Percentiles rank a stretch among this genome's conserved stretches.
Evolutionary conservation across 2,888 invertebrate genomes (phyloP).

Genomic region (Microdon myrmicae): DNA sequence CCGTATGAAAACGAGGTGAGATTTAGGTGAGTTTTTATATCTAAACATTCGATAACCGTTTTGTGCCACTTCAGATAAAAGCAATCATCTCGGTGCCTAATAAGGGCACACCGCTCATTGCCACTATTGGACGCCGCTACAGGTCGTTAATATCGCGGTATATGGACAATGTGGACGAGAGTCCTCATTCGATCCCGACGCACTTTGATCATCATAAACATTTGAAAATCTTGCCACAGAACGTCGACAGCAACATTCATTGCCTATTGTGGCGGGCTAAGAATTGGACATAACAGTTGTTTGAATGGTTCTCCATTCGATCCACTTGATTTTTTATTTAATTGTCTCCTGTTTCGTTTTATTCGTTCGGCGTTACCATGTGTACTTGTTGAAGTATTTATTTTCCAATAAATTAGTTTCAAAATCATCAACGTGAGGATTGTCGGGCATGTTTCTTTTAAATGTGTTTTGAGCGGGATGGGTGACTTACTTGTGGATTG

Average conservation of each 20-base stretch:
- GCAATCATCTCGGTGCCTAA: slow-evolving; percentile 72
- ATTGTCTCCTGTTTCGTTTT: too few species aligned
- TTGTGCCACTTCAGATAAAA: slow-evolving; percentile 68
- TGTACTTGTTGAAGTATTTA: too few species aligned
- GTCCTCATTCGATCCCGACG: slow-evolving; percentile 51
- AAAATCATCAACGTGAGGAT: too few species aligned
- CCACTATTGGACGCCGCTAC: slow-evolving; percentile 86
- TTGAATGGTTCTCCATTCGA: too few species aligned
- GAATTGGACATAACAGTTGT: slow-evolving; percentile 61
- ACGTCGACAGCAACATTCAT: slow-evolving; percentile 65
- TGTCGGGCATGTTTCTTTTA: too few species aligned
- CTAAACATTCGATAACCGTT: not conserved
- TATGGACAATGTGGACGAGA: slow-evolving; percentile 67
- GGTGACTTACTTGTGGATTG: too few species aligned
- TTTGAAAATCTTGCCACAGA: slow-evolving; percentile 56
- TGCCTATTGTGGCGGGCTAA: slow-evolving; percentile 64
- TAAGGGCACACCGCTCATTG: slow-evolving; percentile 70
- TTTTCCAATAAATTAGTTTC: too few species aligned
- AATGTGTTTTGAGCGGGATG: too few species aligned
- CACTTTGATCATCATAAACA: slow-evolving; percentile 56
- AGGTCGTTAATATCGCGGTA: slow-evolving; percentile 78
- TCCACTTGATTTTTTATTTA: too few species aligned
- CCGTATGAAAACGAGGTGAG: slow-evolving; percentile 86
- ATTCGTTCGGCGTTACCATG: too few species aligned
- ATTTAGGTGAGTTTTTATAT: too few species aligned